These are phyloP conservation scores for Podabrus alpinus DNA, from an alignment of 2,888 invertebrate species.

Conservation along the genomic window DNA sequence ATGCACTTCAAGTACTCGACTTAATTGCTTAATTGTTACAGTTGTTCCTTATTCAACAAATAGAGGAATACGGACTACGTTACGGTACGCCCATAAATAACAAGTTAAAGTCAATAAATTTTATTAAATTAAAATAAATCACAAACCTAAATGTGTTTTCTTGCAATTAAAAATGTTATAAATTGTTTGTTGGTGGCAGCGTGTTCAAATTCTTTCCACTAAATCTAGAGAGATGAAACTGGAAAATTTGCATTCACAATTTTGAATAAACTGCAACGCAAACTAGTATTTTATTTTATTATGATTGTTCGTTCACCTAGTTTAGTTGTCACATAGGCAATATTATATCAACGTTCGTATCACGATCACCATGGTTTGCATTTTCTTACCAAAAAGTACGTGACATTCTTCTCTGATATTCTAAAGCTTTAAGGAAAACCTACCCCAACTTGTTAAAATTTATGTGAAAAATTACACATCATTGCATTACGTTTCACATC, in stretches of 20 bases:
- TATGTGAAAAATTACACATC: constrained; percentile 15
- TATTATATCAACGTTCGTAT: constrained; percentile 10
- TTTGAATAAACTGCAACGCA: constrained; percentile 5
- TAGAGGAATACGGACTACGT: neutral
- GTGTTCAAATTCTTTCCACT: neutral
- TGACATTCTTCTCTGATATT: constrained; percentile 14
- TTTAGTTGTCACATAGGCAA: constrained; percentile 12
- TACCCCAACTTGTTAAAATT: constrained; percentile 21
- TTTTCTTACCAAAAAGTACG: constrained; percentile 17
- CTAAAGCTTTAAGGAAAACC: constrained; percentile 1
- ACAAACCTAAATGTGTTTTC: neutral
- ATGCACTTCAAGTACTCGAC: neutral
- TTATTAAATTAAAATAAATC: neutral
- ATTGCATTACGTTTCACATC: neutral
- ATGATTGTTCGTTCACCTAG: constrained; percentile 5
- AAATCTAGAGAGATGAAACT: neutral
- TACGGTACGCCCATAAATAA: neutral
- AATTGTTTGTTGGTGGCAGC: neutral
- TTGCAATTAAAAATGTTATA: neutral
- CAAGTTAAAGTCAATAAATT: neutral
- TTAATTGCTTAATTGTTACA: neutral
- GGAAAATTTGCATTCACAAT: neutral
- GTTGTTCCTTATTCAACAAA: neutral
- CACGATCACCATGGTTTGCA: constrained; percentile 16
- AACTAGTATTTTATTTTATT: neutral